Base-by-base conservation (phyloP, 2,888 invertebrate genomes). In the Chrysolina haemoptera region DNA sequence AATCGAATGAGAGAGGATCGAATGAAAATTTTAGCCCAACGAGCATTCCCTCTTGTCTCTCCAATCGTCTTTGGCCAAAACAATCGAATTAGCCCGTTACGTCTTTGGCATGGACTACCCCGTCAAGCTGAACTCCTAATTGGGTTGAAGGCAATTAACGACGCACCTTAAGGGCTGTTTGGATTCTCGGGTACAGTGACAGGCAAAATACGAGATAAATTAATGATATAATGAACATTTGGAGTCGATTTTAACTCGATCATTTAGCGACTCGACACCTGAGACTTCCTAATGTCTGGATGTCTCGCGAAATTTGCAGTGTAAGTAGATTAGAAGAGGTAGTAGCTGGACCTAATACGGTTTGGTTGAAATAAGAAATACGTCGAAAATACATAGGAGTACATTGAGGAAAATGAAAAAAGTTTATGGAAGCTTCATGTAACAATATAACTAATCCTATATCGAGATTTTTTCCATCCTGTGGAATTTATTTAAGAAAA, bases 71-170 rank as follows among this genome's bases (percentile, higher is more conserved):
- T 22, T 12, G 27, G 59, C 53, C 53, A 59, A 59, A 59, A 59
- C 59, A 59, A 59, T 59, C 59, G n/a, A 59, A 59, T 59, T 59
- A 59, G 14, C 59, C 35, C 12, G 59, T 59, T 59, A 35, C 59
- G 27, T 59, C 59, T 22, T 59, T 59, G 59, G n/a, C 59, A 35
- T 27, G 59, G 27, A 27, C 59, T 59, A 11, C 27, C n/a, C 59
- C n/a, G 59, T 62, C 62, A 50, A 50, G 62, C 69, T 48, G 62
- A 41, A 62, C 69, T 69, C 35, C 73, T 80, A 80, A 80, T 79
- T 74, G 73, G 76, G 77, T 80, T 79, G 79, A 76, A 65, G 77
- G 75, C 74, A 76, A 80, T 80, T 75, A 80, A 75, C 68, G 69
- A 68, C 70, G 64, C 50, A 71, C 68, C 74, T 74, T 59, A n/a